Conservation (phyloP, 1,140 invertebrate genomes). For the Conus ventricosus region DNA sequence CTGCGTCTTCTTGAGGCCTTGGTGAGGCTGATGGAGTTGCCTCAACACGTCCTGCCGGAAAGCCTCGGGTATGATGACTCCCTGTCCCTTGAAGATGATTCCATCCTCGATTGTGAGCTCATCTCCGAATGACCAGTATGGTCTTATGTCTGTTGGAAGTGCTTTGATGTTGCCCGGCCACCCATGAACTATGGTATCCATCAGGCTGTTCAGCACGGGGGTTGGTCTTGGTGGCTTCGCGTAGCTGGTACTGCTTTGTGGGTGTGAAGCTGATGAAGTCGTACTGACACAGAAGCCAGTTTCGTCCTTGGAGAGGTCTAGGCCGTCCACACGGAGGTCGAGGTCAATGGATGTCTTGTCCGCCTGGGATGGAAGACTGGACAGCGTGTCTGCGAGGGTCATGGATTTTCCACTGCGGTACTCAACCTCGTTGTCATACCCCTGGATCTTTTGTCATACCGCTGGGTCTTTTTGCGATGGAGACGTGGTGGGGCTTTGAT, state of each 20-base stretch:
- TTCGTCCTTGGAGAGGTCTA: constrained; percentile 13
- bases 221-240: too few species aligned
- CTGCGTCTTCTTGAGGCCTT: constrained; percentile 37
- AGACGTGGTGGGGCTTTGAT: constrained; percentile 66
- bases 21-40: constrained; percentile 34
- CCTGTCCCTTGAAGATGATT: constrained; percentile 38
- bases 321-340: neutral
- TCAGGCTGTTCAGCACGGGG: too few species aligned
- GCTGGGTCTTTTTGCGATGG: constrained; percentile 57
- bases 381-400: constrained; percentile 64
- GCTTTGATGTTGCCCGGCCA: neutral
- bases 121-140: constrained; percentile 35
- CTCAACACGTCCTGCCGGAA: constrained; percentile 29
- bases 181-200: too few species aligned
- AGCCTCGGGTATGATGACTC: constrained; percentile 39
- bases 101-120: constrained; percentile 35
- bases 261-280: too few species aligned
- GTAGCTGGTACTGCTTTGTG: too few species aligned
- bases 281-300: neutral
- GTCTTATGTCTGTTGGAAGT: neutral
- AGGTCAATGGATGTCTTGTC: neutral
- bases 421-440: constrained; percentile 68
- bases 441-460: constrained; percentile 71
- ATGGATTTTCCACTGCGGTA: constrained; percentile 65
- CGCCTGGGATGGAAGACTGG: neutral